Base-by-base conservation (phyloP, 2,888 invertebrate species). In the Rhyacophila evoluta region DNA sequence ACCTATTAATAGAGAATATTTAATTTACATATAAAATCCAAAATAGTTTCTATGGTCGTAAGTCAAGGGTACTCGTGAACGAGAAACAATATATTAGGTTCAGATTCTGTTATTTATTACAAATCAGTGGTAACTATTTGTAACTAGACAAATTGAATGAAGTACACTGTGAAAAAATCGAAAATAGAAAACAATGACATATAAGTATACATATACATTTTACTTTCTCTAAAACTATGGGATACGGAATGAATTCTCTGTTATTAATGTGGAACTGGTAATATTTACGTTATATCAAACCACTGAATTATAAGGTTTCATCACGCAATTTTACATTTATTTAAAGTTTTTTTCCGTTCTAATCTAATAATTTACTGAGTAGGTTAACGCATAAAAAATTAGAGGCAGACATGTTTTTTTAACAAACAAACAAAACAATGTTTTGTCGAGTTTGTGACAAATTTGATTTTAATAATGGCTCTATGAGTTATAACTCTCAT, bases 351-450 rank as follows among this genome's bases (percentile, higher is more conserved):
- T 55, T 55, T 55, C n/a, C 55, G 25, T 25, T 19, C 5, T 12
- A 55, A 55, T 55, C 55, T 55, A 55, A 55, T 55, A 55, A 55
- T 55, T 55, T 55, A 19, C 15, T 55, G 19, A 55, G 55, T 55
- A 55, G 55, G 55, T 55, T 55, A 55, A 55, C 19, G 25, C 19
- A 55, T 15, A 55, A 55, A 55, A 55, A 55, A 55, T 25, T 55
- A 25, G 55, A 19, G 55, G 25, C 55, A 55, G 55, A 55, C 55
- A 55, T 55, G 55, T 55, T 55, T 55, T 55, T 55, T 55, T 19
- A 55, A 55, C 55, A 25, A 55, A 55, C 55, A 55, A 55, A 55
- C 55, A 55, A 55, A 55, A 55, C 19, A 55, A 55, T 55, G 19
- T 25, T 55, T 19, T 19, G 19, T 55, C 55, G 55, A 55, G 55